Evolutionary conservation across 1,140 invertebrate species (phyloP).

Genomic region (Heliconius hermathena): DNA sequence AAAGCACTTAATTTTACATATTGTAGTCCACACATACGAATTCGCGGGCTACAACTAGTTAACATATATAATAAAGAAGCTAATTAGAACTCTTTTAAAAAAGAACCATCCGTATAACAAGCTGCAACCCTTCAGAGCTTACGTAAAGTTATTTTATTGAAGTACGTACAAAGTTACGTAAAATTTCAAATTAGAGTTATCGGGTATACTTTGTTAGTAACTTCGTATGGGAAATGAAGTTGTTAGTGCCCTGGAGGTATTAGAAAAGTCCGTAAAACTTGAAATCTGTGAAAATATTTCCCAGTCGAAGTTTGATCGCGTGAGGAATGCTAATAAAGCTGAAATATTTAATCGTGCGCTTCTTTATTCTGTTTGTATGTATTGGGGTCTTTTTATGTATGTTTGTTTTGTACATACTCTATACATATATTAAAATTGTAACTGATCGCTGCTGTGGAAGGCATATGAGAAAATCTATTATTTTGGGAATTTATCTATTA

Average conservation of each 20-base stretch:
- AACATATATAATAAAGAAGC: background rate
- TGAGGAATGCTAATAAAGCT: constrained; percentile 26
- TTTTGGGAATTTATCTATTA: too few relatives aligned
- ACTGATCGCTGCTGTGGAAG: too few relatives aligned
- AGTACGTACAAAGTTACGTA: background rate
- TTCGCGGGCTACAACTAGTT: too few relatives aligned
- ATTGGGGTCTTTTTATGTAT: background rate
- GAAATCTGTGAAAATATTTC: constrained; percentile 17
- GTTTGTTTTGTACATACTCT: background rate
- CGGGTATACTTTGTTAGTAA: constrained; percentile 12
- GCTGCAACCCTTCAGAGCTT: too few relatives aligned
- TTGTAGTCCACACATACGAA: too few relatives aligned
- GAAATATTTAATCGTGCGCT: constrained; percentile 25
- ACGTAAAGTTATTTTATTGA: background rate
- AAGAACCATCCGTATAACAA: background rate
- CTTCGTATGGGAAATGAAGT: constrained; percentile 24
- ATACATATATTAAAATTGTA: too few relatives aligned
- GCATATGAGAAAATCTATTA: too few relatives aligned
- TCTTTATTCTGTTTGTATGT: constrained; percentile 10
- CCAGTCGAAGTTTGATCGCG: constrained; percentile 17
- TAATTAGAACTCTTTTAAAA: background rate
- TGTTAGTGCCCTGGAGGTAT: constrained; percentile 28
- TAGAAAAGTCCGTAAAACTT: constrained; percentile 31
- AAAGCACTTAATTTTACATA: too few relatives aligned
- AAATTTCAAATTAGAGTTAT: constrained; percentile 7